These are phyloP conservation scores for Dryobotodes eremita DNA, from an alignment of 2,888 invertebrate genomes.

Conservation along the genomic window DNA sequence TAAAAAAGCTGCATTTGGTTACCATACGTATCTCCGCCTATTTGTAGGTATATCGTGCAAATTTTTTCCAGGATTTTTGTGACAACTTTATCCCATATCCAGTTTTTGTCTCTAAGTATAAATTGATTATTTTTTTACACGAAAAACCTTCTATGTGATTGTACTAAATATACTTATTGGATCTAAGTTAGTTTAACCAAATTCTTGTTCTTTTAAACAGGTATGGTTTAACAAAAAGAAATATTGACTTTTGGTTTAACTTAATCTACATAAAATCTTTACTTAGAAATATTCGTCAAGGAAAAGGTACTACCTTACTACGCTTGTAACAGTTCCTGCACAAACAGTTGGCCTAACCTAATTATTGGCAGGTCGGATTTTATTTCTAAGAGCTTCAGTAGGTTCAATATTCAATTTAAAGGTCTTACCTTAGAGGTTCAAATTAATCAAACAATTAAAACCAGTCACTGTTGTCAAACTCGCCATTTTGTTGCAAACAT, in stretches of 20 bases:
- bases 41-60: neutral
- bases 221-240: neutral
- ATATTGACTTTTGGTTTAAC: neutral
- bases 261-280: neutral
- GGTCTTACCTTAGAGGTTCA: conserved; percentile 10
- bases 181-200: neutral
- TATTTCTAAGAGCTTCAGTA: neutral
- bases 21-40: neutral
- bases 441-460: neutral
- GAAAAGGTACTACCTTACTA: neutral
- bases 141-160: neutral
- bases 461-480: neutral
- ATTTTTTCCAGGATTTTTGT: neutral
- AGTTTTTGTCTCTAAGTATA: neutral
- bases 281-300: neutral
- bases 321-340: neutral
- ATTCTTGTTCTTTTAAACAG: neutral
- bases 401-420: neutral
- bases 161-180: neutral
- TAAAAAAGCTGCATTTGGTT: conserved; percentile 7
- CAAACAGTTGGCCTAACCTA: neutral
- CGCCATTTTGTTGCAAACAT: conserved; percentile 15
- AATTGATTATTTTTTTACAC: neutral
- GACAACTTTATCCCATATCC: rapidly evolving
- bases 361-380: neutral